Evolutionary conservation across 1,140 invertebrate genomes (phyloP).

Genomic region (Lepidurus arcticus): DNA sequence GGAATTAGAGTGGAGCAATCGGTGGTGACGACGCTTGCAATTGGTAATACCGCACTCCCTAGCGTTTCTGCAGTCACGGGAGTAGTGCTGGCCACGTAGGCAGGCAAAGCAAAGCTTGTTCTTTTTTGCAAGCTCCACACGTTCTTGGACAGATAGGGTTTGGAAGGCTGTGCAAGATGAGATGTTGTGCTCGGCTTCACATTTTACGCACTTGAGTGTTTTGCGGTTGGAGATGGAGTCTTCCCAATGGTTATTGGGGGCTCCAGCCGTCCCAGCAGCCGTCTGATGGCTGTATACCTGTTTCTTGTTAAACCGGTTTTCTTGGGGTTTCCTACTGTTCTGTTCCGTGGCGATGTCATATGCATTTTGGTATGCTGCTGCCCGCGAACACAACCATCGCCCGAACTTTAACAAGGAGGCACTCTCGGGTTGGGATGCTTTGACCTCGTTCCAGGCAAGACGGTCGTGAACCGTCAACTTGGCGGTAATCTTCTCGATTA

Average conservation of each 20-base stretch:
- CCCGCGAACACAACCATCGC: neutral
- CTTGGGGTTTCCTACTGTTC: neutral
- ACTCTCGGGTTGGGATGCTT: neutral
- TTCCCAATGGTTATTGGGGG: neutral
- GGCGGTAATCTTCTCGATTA: conserved; percentile 13
- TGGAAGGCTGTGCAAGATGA: neutral
- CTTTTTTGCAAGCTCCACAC: neutral
- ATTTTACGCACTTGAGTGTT: conserved; percentile 21
- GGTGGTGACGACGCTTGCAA: conserved; percentile 21
- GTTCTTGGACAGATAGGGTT: neutral
- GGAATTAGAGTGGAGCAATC: neutral
- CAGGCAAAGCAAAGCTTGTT: conserved; percentile 4
- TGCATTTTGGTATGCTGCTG: conserved; percentile 23
- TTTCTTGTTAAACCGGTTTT: neutral
- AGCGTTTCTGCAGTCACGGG: neutral
- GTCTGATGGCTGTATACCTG: neutral
- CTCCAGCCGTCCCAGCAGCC: no score
- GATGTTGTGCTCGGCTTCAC: neutral
- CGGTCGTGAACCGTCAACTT: conserved; percentile 6
- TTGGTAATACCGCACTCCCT: conserved; percentile 9
- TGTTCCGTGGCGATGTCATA: conserved; percentile 14
- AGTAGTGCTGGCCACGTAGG: neutral
- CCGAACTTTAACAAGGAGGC: neutral
- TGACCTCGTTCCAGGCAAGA: conserved; percentile 5
- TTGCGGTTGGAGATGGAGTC: neutral